Evolutionary conservation across 2,797 vertebrate species (phyloP).

Genomic region (Lindbergichthys nudifrons): DNA sequence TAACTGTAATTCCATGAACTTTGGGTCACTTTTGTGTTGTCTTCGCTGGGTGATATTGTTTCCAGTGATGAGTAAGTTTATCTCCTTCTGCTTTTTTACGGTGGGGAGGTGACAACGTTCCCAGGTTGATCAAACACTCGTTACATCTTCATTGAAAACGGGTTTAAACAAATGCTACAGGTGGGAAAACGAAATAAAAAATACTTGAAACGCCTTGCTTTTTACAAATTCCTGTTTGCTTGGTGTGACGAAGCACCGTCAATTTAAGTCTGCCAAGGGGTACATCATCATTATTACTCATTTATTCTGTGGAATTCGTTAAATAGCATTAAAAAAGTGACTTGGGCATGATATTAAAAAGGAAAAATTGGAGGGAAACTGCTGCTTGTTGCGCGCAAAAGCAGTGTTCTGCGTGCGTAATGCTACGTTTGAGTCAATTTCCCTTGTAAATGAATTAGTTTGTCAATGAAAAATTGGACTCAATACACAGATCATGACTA

Average conservation of each 20-base stretch:
- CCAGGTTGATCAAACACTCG: neutral
- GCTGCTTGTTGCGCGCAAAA: slow-evolving; percentile 38
- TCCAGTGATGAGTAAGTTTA: neutral
- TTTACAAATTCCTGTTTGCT: neutral
- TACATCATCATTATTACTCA: neutral
- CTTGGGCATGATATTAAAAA: neutral
- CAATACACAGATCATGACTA: neutral
- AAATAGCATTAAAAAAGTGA: slow-evolving; percentile 1
- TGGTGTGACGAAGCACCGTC: neutral
- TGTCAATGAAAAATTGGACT: neutral
- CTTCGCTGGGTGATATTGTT: neutral
- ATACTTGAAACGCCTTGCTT: neutral
- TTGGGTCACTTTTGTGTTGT: slow-evolving; percentile 16
- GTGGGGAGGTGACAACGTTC: neutral
- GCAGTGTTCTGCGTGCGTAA: slow-evolving; percentile 35
- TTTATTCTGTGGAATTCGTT: neutral
- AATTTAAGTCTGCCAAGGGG: neutral
- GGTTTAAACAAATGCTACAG: neutral
- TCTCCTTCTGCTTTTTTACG: neutral
- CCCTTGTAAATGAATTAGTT: neutral
- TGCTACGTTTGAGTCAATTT: neutral
- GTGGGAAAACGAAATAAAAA: neutral
- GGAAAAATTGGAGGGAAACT: neutral
- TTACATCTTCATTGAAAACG: neutral
- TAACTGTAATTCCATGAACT: slow-evolving; percentile 5